phyloP scores from a whole-genome alignment of 35 echinoderm and acorn worm species.

The Apostichopus japonicus region DNA sequence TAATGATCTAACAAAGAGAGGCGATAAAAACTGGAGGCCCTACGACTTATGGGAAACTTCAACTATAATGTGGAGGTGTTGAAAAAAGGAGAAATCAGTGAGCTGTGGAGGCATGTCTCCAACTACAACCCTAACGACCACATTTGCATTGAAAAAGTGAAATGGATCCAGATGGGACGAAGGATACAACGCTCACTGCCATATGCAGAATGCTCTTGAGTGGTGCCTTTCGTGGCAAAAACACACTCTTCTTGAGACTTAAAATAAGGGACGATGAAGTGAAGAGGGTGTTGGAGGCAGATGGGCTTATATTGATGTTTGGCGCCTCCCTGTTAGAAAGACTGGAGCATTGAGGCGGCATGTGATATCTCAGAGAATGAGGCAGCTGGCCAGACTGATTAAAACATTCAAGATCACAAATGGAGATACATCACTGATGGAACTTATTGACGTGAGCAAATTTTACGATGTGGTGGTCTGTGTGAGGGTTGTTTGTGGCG shows the following conservation, averaged over 20 bases:
- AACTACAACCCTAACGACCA: neutral
- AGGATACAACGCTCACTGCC: neutral
- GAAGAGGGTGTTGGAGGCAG: conserved; percentile 22
- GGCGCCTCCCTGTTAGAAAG: neutral
- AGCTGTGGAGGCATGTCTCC: conserved; percentile 25
- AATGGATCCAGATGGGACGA: neutral
- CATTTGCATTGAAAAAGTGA: neutral
- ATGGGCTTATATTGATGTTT: neutral
- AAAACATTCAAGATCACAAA: neutral
- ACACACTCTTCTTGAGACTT: no score
- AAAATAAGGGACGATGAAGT: conserved; percentile 40
- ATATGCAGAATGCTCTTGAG: conserved; percentile 38
- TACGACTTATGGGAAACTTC: no score
- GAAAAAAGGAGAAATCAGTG: neutral
- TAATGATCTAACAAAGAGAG: no score
- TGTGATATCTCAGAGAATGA: conserved; percentile 8
- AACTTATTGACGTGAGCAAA: neutral
- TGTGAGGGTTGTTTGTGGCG: neutral
- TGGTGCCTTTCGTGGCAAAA: conserved; percentile 7
- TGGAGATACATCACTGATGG: neutral
- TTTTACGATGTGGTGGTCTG: neutral
- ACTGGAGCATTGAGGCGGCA: conserved; percentile 10
- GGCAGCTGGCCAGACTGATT: neutral
- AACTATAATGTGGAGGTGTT: no score
- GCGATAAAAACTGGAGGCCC: no score